Base-by-base conservation (phyloP, 92 coral and sea anemone species). In the Zoanthus sociatus region DNA sequence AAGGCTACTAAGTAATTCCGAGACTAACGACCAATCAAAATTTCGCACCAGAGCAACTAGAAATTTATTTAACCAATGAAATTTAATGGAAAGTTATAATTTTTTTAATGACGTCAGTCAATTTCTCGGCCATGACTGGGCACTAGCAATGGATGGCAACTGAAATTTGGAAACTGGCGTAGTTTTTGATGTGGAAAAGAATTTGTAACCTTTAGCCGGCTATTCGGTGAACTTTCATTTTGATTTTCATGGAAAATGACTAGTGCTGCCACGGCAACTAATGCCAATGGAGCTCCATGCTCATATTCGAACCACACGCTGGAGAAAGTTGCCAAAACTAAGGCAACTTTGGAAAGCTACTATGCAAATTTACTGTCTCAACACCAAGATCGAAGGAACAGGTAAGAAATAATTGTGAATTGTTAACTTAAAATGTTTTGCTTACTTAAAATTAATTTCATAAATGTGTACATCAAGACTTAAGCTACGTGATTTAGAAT, bases 241-340 rank as follows among this genome's bases (percentile, higher is more conserved):
- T 18, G 85, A 66, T 81, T 81, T 81, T 81, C 85, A 81, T 81
- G 85, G 85, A 81, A 81, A 77, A 91, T 93, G 96, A 90, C 94
- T 83, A 86, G 92, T 44, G 84, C 95, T 45, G 94, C 94, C 89
- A 91, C 95, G 74, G 91, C 92, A 48, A 87, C 92, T 88, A 94
- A 95, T 84, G 87, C 98, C 83, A 94, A 94, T 84, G 98, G 98
- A 76, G 90, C 98, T 46, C 73, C 94, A 12, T 88, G 88, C 87
- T 78, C 93, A 42, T 94, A 94, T 87, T 97, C 99, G 71, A 93
- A 93, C 83, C 99, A 97, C 73, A 97, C 99, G 79, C 95, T 97
- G 79, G 99, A 97, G 77, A 97, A 97, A 84, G 99, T 95, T 82
- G 99, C 98, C 71, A 97, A 92, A 88, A 89, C 99, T 31, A 97